A percentile compares a stretch with the other conserved stretches of the same genome.
Evolutionary conservation across 2,113 vertebrate genomes (phyloP).

Genomic region (Nettapus auritus): DNA sequence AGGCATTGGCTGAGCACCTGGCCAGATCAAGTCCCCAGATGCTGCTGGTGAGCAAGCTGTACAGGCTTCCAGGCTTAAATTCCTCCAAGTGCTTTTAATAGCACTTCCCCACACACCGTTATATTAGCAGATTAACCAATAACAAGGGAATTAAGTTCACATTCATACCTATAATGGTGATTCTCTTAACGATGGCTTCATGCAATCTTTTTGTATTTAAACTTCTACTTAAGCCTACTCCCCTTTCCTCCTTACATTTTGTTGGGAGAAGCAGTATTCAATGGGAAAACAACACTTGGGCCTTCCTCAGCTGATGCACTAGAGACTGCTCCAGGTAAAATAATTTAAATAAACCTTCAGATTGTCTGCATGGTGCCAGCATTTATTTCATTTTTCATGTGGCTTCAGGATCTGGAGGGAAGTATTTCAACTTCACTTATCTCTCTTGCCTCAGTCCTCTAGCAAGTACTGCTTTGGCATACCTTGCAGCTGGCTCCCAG

Average conservation of each 20-base stretch:
- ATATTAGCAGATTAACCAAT: not conserved
- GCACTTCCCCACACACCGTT: rapidly evolving
- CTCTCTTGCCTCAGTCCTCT: not conserved
- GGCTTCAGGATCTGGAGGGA: not conserved
- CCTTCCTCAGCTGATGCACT: not conserved
- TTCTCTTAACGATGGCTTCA: not conserved
- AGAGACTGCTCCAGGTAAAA: not conserved
- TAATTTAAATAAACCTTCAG: not conserved
- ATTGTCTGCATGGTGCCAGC: not conserved
- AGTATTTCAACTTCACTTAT: not conserved
- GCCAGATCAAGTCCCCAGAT: not conserved
- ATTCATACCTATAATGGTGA: rapidly evolving
- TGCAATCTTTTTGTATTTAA: not conserved
- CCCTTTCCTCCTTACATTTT: not conserved
- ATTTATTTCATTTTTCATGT: not conserved
- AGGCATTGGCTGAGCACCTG: not conserved
- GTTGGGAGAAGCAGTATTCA: not conserved
- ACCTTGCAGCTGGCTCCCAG: not conserved
- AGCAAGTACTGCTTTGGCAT: not conserved
- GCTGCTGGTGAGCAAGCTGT: not conserved
- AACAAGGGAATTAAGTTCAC: not conserved
- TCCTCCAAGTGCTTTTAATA: not conserved
- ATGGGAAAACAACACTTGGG: not conserved
- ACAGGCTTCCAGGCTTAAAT: not conserved
- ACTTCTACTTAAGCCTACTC: not conserved